phyloP scores from a whole-genome alignment of 2,113 vertebrate genomes.

The Misgurnus anguillicaudatus region DNA sequence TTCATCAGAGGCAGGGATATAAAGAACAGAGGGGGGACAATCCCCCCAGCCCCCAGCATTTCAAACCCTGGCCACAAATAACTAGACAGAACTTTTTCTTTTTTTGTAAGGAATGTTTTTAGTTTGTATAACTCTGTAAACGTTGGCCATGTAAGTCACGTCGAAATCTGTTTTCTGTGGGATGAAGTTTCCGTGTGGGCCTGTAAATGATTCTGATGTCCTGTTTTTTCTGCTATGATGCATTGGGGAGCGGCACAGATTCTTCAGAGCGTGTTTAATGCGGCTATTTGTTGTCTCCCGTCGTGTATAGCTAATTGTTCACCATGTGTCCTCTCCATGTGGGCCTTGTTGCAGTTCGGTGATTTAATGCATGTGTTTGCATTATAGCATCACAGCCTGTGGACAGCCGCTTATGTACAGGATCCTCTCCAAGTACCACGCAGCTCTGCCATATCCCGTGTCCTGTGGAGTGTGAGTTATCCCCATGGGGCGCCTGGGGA shows the following conservation, averaged over 20 bases:
- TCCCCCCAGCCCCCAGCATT: too few species aligned
- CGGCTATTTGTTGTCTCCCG: not conserved
- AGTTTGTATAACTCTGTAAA: not conserved
- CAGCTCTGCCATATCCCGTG: constrained; percentile 92
- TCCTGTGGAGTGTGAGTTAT: constrained; percentile 90
- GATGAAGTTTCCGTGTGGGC: not conserved
- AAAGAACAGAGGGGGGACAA: too few species aligned
- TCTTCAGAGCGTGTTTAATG: constrained; percentile 30
- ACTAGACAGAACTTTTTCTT: too few species aligned
- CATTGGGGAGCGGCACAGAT: not conserved
- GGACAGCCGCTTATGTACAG: constrained; percentile 80
- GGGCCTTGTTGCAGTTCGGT: constrained; percentile 16
- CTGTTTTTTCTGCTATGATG: not conserved
- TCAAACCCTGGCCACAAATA: too few species aligned
- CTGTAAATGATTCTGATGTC: not conserved
- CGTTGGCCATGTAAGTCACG: too few species aligned
- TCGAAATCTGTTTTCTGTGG: not conserved
- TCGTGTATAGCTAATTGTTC: not conserved
- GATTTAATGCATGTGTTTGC: constrained; percentile 29
- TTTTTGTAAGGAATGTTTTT: too few species aligned
- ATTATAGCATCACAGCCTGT: constrained; percentile 85
- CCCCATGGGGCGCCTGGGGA: constrained; percentile 92
- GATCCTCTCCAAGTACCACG: constrained; percentile 82
- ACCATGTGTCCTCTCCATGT: not conserved
- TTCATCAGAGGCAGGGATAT: too few species aligned